Conservation (phyloP, 2,113 vertebrate species). For the Vicugna pacos region DNA sequence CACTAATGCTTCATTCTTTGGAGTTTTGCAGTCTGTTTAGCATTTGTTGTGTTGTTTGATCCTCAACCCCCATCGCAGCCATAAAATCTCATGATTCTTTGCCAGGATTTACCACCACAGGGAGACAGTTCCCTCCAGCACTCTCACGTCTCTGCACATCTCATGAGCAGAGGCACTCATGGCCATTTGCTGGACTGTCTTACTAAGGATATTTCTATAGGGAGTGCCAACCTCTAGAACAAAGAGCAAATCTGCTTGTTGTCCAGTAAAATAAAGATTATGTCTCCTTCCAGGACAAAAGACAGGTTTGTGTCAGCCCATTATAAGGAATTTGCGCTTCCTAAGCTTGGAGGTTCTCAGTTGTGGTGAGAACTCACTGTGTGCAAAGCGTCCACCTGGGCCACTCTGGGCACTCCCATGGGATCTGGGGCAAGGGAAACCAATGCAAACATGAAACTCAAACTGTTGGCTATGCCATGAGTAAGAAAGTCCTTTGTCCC, state of each 20-base stretch:
- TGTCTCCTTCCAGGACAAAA: not conserved
- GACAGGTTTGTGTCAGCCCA: not conserved
- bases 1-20: not conserved
- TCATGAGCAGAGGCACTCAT: not conserved
- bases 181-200: not conserved
- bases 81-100: not conserved
- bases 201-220: not conserved
- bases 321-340: not conserved
- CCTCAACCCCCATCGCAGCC: not conserved
- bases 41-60: not conserved
- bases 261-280: not conserved
- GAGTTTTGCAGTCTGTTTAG: not conserved
- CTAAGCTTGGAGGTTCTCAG: not conserved
- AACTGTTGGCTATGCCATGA: too few relatives aligned
- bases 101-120: not conserved
- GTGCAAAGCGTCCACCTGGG: not conserved
- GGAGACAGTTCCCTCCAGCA: not conserved
- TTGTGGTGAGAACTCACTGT: not conserved
- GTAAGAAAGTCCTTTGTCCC: not conserved
- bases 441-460: not conserved
- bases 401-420: accelerated
- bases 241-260: not conserved
- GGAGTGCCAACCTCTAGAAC: not conserved
- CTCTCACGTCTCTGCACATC: not conserved
- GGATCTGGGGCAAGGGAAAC: not conserved